Base-by-base conservation (phyloP, 2,797 vertebrate genomes). In the Thunnus albacares region DNA sequence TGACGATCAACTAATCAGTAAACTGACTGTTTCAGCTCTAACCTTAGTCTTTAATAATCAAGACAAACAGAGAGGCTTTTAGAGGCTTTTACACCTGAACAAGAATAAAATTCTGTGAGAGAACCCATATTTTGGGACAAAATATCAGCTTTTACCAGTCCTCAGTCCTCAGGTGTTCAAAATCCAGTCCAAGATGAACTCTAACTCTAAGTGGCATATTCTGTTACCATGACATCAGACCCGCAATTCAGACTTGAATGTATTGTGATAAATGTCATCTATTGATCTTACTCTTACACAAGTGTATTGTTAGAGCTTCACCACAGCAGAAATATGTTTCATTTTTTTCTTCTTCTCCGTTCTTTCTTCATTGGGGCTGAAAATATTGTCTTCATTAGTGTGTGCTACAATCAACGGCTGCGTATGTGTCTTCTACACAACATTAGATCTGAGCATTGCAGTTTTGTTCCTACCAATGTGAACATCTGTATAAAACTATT, bases 151-250 rank as follows among this genome's bases (percentile, higher is more conserved):
- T 58, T 22, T 10, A 18, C 12, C 24, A 45, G 45, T 53, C 15
- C 20, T 58, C 45, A 47, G 45, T 18, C 28, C 28, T 30, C 28
- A 30, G 13, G 15, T 57, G 45, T 51, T 11, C 9, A 62, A 22
- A n/a, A 53, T 41, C 26, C 17, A 58, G 41, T 49, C 6, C 22
- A 33, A 38, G 15, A 57, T 14, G 6, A 55, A 30, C 30, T 28
- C 8, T 52, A 20, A 33, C 62, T 24, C 24, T 24, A 28, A 51
- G 53, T 43, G 58, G 62, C 53, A 49, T 64, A 65, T 75, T 75
- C 55, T 28, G 87, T 89, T 86, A 79, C 81, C 82, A 87, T 89
- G 84, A 82, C 87, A 88, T 81, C 82, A 64, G 76, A 74, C 51
- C 64, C 2, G 3, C 66, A 58, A 49, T 61, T 82, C 78, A 80